Evolutionary conservation across 2,888 invertebrate species (phyloP), one percentile per base, ranked within the genome.

Genomic region (Pammene aurita): DNA sequence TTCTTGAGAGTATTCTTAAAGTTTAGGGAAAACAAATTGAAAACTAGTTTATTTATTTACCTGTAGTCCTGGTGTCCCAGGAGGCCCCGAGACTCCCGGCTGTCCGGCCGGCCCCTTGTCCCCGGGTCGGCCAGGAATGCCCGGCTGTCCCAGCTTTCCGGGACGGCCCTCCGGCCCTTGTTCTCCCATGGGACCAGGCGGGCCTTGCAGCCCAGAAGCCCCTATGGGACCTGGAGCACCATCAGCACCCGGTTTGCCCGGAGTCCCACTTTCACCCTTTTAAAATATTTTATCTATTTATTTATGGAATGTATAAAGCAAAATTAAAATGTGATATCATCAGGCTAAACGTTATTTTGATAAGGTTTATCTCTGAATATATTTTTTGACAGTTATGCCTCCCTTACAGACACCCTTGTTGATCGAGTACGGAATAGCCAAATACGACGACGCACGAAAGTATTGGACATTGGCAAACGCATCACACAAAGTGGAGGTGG

Each of bases 21-120:
- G 26, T 26, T 1, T 26, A 26, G 26, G 26, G 26, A 26, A 26
- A 26, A 4, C 26, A 26, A 26, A 26, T 2, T 26, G n/a, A 35
- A 38, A 38, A 38, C n/a, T 13, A 13, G 11, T 42, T 18, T 26
- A 50, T 18, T 26, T 18, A 79, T 84, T 86, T 87, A 96, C 96
- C 75, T 95, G 95, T 75, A 95, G 87, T 74, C 96, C 96, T 63
- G 95, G 94, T 13, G 94, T 88, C 71, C 96, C 96, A 11, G 93
- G 83, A 34, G 93, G 83, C 63, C 96, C 96, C 11, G 94, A 89
- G 62, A 91, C 86, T 5, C 96, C 96, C 7, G 94, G 85, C 64
- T 93, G 86, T 63, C 96, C 96, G 14, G 93, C 84, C 0, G 96
- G 96, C 62, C 96, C 96, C 79, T 96, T 96, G 79, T 96, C 96